Base-by-base conservation (phyloP, 2,797 vertebrate genomes). In the Crocodylus rhombifer region DNA sequence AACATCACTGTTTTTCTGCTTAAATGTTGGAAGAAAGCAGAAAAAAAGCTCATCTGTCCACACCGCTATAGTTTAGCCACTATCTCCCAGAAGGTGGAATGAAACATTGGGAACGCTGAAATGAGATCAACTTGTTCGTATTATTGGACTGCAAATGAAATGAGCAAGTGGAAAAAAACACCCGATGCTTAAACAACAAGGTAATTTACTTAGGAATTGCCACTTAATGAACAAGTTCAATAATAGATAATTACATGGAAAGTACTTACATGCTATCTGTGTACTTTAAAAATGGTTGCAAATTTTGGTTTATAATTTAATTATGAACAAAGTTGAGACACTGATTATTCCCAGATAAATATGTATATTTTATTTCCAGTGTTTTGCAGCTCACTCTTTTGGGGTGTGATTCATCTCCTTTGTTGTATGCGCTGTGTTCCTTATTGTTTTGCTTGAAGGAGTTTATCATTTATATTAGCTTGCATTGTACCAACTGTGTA, bases 271-370 rank as follows among this genome's bases (percentile, higher is more conserved):
- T 92, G 94, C 77, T 96, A 96, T 96, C 94, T 96, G 95, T 92
- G 93, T 96, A 88, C 93, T 97, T 57, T 92, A 96, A 83, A 97
- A 95, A 91, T 26, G 86, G 74, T 92, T 95, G 91, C 64, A 77
- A 95, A 96, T 94, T 94, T 93, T 51, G 57, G 69, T 81, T 95
- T 55, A 56, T 97, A 97, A 97, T 97, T 96, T 93, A 97, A 97
- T 97, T 96, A 94, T 75, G 90, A 96, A 94, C 93, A 97, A 97
- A 96, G 88, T 77, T 5, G 42, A 97, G 94, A 93, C 15, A 23
- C 80, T 91, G 89, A 93, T 97, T 93, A 91, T 92, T 96, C 89
- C 87, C 88, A 64, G 62, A 89, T 94, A 96, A 94, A 93, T 86
- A 0, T 85, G 67, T 65, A 26, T 82, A 64, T 73, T 84, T 91